A percentile compares a stretch with the other conserved stretches of the same genome.
Conservation (phyloP, 2,113 vertebrate genomes). For the Halichoeres trimaculatus region DNA sequence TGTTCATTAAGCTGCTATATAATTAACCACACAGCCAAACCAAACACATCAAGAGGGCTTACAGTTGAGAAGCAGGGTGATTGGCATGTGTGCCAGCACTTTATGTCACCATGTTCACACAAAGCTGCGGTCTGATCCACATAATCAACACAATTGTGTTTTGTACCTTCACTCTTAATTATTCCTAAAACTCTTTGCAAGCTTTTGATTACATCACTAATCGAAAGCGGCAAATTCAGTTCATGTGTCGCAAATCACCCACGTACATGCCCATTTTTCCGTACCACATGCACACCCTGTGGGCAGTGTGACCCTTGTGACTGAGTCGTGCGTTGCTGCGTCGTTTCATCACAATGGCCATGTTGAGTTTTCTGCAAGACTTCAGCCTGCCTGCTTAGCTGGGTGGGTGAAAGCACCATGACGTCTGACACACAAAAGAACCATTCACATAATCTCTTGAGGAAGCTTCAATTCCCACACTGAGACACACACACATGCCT, state of each 20-base stretch:
- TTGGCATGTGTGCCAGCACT: slow-evolving; percentile 8
- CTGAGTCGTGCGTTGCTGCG: slow-evolving; percentile 19
- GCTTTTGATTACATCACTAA: slow-evolving; percentile 37
- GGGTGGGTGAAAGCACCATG: slow-evolving; percentile 59
- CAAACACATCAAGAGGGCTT: background rate
- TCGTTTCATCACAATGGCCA: slow-evolving; percentile 53
- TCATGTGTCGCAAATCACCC: background rate
- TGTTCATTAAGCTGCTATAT: background rate
- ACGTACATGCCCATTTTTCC: background rate
- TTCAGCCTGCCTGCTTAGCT: slow-evolving; percentile 44
- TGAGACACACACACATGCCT: slow-evolving; percentile 8
- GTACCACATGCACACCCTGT: background rate
- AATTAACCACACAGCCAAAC: background rate
- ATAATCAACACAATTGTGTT: slow-evolving; percentile 49
- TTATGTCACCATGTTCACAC: slow-evolving; percentile 20
- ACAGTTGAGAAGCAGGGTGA: slow-evolving; percentile 7
- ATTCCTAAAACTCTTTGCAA: slow-evolving; percentile 23
- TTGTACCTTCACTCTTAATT: slow-evolving; percentile 27
- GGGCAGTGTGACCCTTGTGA: slow-evolving; percentile 30
- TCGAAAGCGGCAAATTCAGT: slow-evolving; percentile 5
- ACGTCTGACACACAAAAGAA: slow-evolving; percentile 67
- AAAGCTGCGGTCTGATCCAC: slow-evolving; percentile 46
- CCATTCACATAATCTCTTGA: slow-evolving; percentile 61
- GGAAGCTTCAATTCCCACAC: slow-evolving; percentile 61
- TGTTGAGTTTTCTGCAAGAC: slow-evolving; percentile 60